A percentile compares a stretch with the other conserved stretches of the same genome.
These are phyloP conservation scores for Neopelma chrysocephalum DNA, from an alignment of 2,797 vertebrate genomes.

Conservation along the genomic window DNA sequence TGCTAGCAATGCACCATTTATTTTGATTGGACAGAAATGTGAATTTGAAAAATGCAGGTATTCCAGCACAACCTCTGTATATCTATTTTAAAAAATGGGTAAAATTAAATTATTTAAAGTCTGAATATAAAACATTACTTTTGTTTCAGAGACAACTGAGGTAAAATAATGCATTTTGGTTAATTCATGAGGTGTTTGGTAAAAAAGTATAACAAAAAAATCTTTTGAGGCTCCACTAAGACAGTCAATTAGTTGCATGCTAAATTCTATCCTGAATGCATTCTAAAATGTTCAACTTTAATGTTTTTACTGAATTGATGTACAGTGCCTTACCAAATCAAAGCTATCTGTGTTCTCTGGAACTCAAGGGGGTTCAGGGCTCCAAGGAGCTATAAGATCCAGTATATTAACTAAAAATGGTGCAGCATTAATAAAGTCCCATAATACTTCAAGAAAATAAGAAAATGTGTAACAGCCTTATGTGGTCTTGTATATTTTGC, in stretches of 20 bases:
- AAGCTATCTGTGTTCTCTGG: neutral
- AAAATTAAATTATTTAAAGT: neutral
- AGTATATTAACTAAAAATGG: neutral
- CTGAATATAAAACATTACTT: neutral
- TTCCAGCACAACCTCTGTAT: neutral
- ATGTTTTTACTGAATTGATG: neutral
- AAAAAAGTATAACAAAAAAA: neutral
- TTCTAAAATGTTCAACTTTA: neutral
- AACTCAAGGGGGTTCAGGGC: neutral
- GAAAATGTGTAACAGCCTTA: neutral
- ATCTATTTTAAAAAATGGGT: neutral
- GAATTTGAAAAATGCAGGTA: neutral
- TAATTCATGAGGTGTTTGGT: neutral
- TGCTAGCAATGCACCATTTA: neutral
- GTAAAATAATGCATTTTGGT: neutral
- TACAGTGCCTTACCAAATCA: neutral
- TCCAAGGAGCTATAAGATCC: fast-evolving
- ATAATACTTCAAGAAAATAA: neutral
- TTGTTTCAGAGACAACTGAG: neutral
- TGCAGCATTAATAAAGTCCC: neutral
- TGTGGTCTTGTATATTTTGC: neutral
- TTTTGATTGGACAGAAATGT: neutral
- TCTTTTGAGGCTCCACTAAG: neutral
- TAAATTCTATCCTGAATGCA: neutral
- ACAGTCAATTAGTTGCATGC: neutral